Base-by-base conservation (phyloP, 2,888 invertebrate species). In the Tupiocoris notatus region DNA sequence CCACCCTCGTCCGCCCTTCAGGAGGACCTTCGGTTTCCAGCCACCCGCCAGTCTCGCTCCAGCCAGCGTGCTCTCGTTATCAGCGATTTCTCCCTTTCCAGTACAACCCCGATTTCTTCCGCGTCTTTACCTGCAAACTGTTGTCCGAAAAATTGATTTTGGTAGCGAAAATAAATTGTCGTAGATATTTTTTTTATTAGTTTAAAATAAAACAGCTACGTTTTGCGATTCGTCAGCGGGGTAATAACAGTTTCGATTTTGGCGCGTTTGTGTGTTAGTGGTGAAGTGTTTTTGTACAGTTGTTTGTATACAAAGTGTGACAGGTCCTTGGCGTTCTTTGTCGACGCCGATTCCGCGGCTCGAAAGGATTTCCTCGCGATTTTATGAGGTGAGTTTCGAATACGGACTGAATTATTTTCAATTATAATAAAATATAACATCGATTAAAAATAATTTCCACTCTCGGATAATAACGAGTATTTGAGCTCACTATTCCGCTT, bases 51-150 rank as follows among this genome's bases (percentile, higher is more conserved):
- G 70, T 70, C 70, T 70, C 70, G 59, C 70, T 70, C 61, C 70
- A 70, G 61, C 70, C 70, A 70, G 70, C 70, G 70, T 59, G 59
- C 70, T 70, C 58, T 70, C 70, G 70, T 59, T 70, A 59, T 70
- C 70, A 59, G 22, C 22, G 39, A 39, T 22, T 57, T 67, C 25
- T 67, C 67, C 67, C 20, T 67, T 67, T 39, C 3, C 56, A 67
- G 56, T 67, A 67, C 39, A 22, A 67, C 12, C n/a, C 39, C 6
- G 39, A 39, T 39, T 39, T 39, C 39, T 67, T 67, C 67, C 67
- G 67, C 67, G 67, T 67, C 67, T 67, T 67, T 22, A 12, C 63
- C 12, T 23, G 6, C 22, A 63, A 22, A 63, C 63, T n/a, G n/a
- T n/a, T n/a, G n/a, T n/a, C n/a, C n/a, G n/a, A n/a, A n/a, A n/a